These are phyloP conservation scores for Acrobasis suavella DNA, from an alignment of 2,888 invertebrate genomes.

Conservation along the genomic window DNA sequence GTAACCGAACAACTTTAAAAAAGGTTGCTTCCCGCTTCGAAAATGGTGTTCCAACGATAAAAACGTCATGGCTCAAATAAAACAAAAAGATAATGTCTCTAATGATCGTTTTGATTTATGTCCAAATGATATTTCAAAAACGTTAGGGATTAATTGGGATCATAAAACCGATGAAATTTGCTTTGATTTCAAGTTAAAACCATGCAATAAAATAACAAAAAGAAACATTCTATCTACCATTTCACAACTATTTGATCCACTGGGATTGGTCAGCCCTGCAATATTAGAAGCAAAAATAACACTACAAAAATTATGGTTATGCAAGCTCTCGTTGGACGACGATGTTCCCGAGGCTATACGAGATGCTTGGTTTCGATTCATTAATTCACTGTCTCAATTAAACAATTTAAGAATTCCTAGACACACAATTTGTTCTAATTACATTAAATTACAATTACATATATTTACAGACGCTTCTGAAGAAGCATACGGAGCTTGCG, in stretches of 20 bases:
- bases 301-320: conserved; percentile 33
- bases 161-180: conserved; percentile 24
- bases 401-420: conserved; percentile 25
- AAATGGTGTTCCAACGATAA: conserved; percentile 3
- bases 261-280: conserved; percentile 32
- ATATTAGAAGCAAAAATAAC: conserved; percentile 32
- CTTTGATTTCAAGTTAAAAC: conserved; percentile 19
- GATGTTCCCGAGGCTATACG: not conserved
- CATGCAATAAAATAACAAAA: not conserved
- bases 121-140: too few species aligned
- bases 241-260: conserved; percentile 35
- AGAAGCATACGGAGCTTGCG: conserved; percentile 32
- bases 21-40: conserved; percentile 14
- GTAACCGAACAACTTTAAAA: not conserved
- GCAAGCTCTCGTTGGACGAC: conserved; percentile 18
- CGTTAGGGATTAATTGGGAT: conserved; percentile 29
- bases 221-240: conserved; percentile 28
- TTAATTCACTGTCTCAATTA: not conserved
- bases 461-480: conserved; percentile 36
- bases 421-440: conserved; percentile 19
- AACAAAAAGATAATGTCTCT: too few species aligned
- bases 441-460: conserved; percentile 29
- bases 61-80: too few species aligned
- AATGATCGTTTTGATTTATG: too few species aligned
- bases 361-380: not conserved